phyloP scores from a whole-genome alignment of 1,140 invertebrate species.

The Neocloeon triangulifer region DNA sequence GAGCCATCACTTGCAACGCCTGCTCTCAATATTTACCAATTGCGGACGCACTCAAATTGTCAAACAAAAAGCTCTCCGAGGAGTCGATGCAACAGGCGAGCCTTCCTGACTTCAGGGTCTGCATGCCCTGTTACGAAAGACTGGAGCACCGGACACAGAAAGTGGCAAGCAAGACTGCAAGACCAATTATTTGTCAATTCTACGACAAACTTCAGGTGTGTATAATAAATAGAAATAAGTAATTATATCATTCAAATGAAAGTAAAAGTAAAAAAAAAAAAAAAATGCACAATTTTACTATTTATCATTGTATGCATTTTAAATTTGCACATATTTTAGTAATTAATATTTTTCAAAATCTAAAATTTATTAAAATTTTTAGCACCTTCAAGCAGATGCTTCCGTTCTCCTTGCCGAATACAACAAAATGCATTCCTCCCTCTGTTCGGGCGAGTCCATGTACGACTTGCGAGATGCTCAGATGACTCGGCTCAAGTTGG shows the following conservation, averaged over 20 bases:
- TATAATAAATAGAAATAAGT: conserved; percentile 6
- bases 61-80: conserved; percentile 20
- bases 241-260: too few relatives aligned
- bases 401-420: too few relatives aligned
- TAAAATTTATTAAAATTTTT: conserved; percentile 7
- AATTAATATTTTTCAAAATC: conserved; percentile 7
- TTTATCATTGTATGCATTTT: too few relatives aligned
- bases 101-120: neutral
- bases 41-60: conserved; percentile 54
- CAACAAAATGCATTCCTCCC: too few relatives aligned
- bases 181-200: conserved; percentile 54
- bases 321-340: too few relatives aligned
- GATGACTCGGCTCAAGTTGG: conserved; percentile 53
- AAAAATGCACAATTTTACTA: too few relatives aligned
- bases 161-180: conserved; percentile 53
- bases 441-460: conserved; percentile 64
- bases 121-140: conserved; percentile 25
- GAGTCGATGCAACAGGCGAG: too few relatives aligned
- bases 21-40: conserved; percentile 78
- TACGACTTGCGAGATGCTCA: conserved; percentile 67
- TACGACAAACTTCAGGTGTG: conserved; percentile 53
- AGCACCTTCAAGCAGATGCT: too few relatives aligned
- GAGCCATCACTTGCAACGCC: conserved; percentile 80
- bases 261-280: too few relatives aligned
- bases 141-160: conserved; percentile 59